A percentile compares a stretch with the other conserved stretches of the same genome.
Conservation (phyloP, 2,113 vertebrate species). For the Puffinus mauretanicus region DNA sequence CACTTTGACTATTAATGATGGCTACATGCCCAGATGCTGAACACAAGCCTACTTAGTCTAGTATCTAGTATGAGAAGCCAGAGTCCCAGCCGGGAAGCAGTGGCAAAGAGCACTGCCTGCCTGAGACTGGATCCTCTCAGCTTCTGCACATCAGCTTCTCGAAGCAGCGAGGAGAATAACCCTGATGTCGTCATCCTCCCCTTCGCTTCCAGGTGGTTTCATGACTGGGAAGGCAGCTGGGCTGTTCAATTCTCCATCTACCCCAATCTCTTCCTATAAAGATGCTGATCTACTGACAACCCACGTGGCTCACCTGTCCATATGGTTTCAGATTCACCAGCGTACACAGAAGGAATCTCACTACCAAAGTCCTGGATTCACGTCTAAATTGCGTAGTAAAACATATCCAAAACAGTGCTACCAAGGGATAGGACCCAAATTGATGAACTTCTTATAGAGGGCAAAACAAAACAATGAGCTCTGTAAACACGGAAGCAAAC, state of each 20-base stretch:
- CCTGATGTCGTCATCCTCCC: accelerated
- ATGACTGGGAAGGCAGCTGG: no score
- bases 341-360: not conserved
- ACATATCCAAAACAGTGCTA: not conserved
- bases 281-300: not conserved
- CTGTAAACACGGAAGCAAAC: not conserved
- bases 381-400: not conserved
- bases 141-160: not conserved
- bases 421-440: not conserved
- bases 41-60: not conserved
- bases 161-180: not conserved
- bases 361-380: not conserved
- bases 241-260: not conserved
- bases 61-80: not conserved
- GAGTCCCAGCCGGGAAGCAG: not conserved
- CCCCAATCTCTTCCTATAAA: not conserved
- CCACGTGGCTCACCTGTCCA: accelerated
- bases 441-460: not conserved
- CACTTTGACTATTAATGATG: not conserved
- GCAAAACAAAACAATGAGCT: not conserved
- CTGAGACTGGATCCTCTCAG: not conserved
- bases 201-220: not conserved
- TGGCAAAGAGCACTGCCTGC: not conserved
- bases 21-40: not conserved
- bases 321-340: not conserved